Conservation (phyloP, 2,113 vertebrate genomes). For the Anhinga anhinga region DNA sequence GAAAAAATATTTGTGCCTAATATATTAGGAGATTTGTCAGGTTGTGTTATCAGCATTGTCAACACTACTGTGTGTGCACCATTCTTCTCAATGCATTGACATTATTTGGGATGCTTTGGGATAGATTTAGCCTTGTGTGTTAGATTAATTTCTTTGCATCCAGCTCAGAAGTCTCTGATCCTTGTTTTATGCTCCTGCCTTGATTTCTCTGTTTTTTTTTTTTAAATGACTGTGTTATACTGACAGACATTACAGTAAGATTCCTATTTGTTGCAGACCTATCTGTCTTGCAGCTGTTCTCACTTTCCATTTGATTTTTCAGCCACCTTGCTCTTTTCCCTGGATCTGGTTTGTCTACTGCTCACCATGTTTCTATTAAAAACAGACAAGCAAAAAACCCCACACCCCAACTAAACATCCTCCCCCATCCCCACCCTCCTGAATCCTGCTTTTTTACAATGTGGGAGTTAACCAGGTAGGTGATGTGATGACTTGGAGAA, state of each 20-base stretch:
- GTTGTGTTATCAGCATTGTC: not conserved
- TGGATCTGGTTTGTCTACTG: not conserved
- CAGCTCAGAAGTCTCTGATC: not conserved
- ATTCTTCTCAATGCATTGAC: not conserved
- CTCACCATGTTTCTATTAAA: not conserved
- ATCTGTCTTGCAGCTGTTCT: not conserved
- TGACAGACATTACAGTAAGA: not conserved
- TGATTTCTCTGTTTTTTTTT: not conserved
- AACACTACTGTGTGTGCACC: not conserved
- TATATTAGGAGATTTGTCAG: not conserved
- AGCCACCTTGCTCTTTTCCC: not conserved
- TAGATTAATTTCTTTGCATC: not conserved
- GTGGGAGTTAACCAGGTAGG: not conserved
- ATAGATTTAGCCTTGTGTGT: not conserved
- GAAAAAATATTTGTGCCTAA: not conserved
- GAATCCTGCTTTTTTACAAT: not conserved
- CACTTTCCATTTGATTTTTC: not conserved
- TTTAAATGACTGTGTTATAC: not conserved
- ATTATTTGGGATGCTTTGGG: not conserved
- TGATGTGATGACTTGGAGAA: not conserved
- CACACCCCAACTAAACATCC: too few relatives aligned
- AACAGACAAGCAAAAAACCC: not conserved
- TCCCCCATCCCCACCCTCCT: not conserved
- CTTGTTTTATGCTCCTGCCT: not conserved
- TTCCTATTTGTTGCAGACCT: not conserved